Conservation (phyloP, 1,140 invertebrate species). For the Bombus confusus region DNA sequence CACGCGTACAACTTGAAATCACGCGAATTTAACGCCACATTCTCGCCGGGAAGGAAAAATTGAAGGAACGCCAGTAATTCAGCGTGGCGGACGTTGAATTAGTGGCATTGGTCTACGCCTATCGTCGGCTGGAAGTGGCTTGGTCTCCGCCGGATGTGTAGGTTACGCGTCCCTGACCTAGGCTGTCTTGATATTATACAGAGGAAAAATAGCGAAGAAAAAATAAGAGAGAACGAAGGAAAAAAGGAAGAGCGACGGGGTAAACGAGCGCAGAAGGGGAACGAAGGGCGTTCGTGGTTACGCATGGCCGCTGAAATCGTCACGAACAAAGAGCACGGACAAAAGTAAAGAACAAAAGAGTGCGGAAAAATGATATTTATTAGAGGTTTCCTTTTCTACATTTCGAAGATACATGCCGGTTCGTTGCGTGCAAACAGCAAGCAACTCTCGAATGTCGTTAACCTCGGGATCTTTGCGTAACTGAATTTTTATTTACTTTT, state of each 20-base stretch:
- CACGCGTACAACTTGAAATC: too few species aligned
- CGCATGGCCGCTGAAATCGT: constrained; percentile 29
- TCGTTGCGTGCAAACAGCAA: not conserved
- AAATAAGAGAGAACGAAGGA: not conserved
- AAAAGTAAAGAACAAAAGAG: constrained; percentile 11
- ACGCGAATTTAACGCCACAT: constrained; percentile 10
- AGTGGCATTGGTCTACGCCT: constrained; percentile 36
- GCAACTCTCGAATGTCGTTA: not conserved
- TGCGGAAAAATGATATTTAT: not conserved
- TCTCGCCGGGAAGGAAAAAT: constrained; percentile 35
- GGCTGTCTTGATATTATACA: constrained; percentile 49
- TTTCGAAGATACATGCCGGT: not conserved
- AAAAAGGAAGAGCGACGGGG: not conserved
- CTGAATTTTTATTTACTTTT: too few species aligned
- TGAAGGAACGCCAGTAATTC: constrained; percentile 47
- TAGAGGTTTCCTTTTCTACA: not conserved
- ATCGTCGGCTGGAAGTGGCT: constrained; percentile 32
- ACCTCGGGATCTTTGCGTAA: too few species aligned
- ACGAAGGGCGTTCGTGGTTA: constrained; percentile 20
- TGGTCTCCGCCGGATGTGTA: constrained; percentile 53
- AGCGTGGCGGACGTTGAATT: constrained; percentile 40
- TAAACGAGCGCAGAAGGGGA: not conserved
- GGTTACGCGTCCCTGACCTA: constrained; percentile 70
- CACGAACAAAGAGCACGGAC: constrained; percentile 10
- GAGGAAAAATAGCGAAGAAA: not conserved